Evolutionary conservation across 2,888 invertebrate genomes (phyloP).

Genomic region (Stenodema calcarata): DNA sequence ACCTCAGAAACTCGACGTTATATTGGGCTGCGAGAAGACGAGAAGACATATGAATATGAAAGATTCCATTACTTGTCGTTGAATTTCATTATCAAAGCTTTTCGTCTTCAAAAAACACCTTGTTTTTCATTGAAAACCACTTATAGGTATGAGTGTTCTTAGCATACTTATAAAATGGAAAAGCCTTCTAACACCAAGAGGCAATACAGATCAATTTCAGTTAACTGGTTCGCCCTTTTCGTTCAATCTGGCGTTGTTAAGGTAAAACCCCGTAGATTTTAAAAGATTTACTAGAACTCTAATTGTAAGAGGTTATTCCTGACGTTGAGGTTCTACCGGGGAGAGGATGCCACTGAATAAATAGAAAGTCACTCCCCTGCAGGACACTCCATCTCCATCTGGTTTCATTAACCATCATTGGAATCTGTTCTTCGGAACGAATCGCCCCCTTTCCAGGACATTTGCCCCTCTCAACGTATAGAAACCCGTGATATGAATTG

Average conservation of each 20-base stretch:
- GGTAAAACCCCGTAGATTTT: not conserved
- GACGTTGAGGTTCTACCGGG: not conserved
- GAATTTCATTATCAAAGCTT: no score
- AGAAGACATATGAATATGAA: no score
- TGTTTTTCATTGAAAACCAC: no score
- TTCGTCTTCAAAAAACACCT: no score
- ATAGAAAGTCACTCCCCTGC: not conserved
- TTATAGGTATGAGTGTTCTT: no score
- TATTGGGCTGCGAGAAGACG: no score
- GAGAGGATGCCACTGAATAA: not conserved
- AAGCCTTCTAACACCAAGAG: no score
- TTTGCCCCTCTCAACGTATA: not conserved
- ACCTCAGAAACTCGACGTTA: no score
- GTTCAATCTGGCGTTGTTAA: not conserved
- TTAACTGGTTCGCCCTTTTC: no score
- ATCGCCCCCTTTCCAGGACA: not conserved
- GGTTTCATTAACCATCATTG: constrained; percentile 40
- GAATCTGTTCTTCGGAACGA: constrained; percentile 13
- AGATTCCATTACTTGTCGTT: no score
- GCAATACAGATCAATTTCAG: no score
- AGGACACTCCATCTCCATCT: constrained; percentile 14
- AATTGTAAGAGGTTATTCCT: not conserved
- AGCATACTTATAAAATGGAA: no score
- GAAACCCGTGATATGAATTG: not conserved
- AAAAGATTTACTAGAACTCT: not conserved